These are phyloP conservation scores for Physella acuta DNA, from an alignment of 1,140 invertebrate species.

Conservation along the genomic window DNA sequence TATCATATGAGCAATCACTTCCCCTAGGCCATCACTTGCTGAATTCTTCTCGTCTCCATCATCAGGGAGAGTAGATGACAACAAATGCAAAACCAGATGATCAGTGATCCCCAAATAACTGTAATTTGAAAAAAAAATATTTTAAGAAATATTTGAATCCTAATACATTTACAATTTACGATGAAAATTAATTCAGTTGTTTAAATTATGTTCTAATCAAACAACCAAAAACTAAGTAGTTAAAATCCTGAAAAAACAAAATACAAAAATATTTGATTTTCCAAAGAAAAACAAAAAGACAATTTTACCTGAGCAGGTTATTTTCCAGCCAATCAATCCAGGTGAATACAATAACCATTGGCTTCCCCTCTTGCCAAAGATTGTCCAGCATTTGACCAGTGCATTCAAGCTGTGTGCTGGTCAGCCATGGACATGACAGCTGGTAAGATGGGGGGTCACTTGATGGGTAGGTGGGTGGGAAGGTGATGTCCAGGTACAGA, in stretches of 20 bases:
- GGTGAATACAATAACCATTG: constrained; percentile 40
- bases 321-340: constrained; percentile 50
- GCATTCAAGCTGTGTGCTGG: constrained; percentile 25
- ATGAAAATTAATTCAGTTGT: too few relatives aligned
- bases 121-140: neutral
- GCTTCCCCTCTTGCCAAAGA: constrained; percentile 35
- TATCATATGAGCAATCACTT: constrained; percentile 3
- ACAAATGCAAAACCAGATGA: constrained; percentile 13
- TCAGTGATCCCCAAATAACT: constrained; percentile 24
- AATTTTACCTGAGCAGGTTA: constrained; percentile 35
- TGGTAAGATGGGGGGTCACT: constrained; percentile 34
- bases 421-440: constrained; percentile 40
- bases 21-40: neutral
- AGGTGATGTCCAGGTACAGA: constrained; percentile 33
- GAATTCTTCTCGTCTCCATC: neutral
- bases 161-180: too few relatives aligned
- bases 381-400: constrained; percentile 36
- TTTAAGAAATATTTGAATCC: too few relatives aligned
- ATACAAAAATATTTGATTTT: too few relatives aligned
- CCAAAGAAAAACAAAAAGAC: neutral
- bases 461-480: constrained; percentile 43
- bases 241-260: too few relatives aligned
- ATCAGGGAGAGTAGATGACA: neutral
- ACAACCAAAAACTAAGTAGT: too few relatives aligned
- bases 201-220: too few relatives aligned